These are phyloP conservation scores for Keiferia lycopersicella DNA, from an alignment of 2,888 invertebrate genomes.

Conservation along the genomic window DNA sequence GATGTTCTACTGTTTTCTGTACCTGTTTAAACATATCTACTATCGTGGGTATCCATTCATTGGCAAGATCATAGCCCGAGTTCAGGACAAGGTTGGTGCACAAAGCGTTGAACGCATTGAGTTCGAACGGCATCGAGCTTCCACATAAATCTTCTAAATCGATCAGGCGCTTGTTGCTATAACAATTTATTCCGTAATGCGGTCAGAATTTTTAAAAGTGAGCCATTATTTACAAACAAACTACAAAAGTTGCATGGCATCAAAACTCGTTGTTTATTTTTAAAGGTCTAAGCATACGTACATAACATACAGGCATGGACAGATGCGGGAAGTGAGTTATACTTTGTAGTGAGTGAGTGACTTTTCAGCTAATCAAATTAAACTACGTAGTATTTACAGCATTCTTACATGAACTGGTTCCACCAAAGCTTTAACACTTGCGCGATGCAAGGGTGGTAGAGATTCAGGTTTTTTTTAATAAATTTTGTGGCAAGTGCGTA, in stretches of 20 bases:
- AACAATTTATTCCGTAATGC: slow-evolving; percentile 33
- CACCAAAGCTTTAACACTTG: slow-evolving; percentile 91
- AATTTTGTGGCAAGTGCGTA: slow-evolving; percentile 60
- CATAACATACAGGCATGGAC: no score
- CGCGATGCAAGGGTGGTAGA: slow-evolving; percentile 90
- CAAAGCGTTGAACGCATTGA: slow-evolving; percentile 82
- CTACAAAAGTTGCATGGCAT: no score
- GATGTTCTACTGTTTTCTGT: neutral
- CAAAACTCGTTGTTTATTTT: no score
- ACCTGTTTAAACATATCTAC: slow-evolving; percentile 83
- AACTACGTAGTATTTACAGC: no score
- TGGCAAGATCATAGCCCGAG: slow-evolving; percentile 83
- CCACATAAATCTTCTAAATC: slow-evolving; percentile 66
- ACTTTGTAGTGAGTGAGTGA: no score
- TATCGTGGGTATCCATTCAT: slow-evolving; percentile 84
- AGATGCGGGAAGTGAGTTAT: no score
- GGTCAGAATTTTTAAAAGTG: no score
- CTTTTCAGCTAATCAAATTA: no score
- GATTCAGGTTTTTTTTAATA: slow-evolving; percentile 82
- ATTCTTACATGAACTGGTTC: slow-evolving; percentile 84
- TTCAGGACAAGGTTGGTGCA: slow-evolving; percentile 82
- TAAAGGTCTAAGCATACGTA: no score
- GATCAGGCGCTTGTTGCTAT: slow-evolving; percentile 83
- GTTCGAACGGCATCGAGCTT: slow-evolving; percentile 80
- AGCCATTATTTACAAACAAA: no score